A percentile compares a stretch with the other conserved stretches of the same genome.
Conservation (phyloP, 2,888 invertebrate species). For the Marronus borbonicus region DNA sequence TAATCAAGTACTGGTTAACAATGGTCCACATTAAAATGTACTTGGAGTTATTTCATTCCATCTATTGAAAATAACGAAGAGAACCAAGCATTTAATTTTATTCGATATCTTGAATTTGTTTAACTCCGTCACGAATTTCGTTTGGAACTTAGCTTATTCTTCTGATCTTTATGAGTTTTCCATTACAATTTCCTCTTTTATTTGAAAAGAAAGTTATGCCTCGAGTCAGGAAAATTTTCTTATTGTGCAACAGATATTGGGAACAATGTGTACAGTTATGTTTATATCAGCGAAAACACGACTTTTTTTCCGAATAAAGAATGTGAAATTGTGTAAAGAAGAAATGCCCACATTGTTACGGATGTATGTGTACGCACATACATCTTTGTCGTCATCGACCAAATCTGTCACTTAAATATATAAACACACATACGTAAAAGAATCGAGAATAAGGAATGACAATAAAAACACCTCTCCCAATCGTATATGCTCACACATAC, state of each 20-base stretch:
- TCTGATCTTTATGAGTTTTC: neutral
- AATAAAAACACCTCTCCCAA: conserved; percentile 29
- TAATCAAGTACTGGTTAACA: neutral
- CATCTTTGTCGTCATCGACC: conserved; percentile 5
- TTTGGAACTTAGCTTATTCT: no score
- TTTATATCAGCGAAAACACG: conserved; percentile 8
- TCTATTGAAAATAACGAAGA: no score
- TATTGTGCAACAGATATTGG: conserved; percentile 25
- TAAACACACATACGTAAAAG: conserved; percentile 4
- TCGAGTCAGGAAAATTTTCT: conserved; percentile 13
- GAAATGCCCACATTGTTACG: neutral
- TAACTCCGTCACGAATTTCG: no score
- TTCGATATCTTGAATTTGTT: no score
- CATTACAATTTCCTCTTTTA: neutral
- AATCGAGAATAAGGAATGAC: conserved; percentile 21
- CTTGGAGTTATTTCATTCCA: no score
- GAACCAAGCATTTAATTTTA: no score
- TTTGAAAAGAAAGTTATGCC: conserved; percentile 21
- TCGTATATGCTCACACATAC: conserved; percentile 13
- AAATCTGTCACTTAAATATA: conserved; percentile 24
- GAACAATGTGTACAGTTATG: conserved; percentile 10
- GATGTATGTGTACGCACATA: neutral
- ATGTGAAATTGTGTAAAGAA: conserved; percentile 30
- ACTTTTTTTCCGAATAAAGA: conserved; percentile 5
- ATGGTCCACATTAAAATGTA: no score